Conservation (phyloP, 2,888 invertebrate species). For the Zaprionus obscuricornis region DNA sequence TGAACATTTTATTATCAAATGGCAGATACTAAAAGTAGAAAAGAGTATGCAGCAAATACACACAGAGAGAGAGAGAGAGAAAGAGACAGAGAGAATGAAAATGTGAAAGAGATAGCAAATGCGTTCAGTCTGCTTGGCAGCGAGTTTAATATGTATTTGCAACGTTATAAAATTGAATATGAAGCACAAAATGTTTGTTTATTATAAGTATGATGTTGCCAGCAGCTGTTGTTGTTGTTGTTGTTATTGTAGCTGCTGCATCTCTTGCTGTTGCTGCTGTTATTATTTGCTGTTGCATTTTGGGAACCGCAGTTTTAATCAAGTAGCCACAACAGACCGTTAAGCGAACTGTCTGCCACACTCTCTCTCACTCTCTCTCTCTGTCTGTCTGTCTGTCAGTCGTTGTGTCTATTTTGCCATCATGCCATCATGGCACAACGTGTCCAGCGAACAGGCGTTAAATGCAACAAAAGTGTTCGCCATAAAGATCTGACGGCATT, state of each 20-base stretch:
- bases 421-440: slow-evolving; percentile 28
- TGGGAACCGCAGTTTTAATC: slow-evolving; percentile 36
- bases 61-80: background rate
- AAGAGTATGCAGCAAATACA: too few species aligned
- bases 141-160: slow-evolving; percentile 21
- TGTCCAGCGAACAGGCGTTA: slow-evolving; percentile 8
- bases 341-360: slow-evolving; percentile 25
- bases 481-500: slow-evolving; percentile 40
- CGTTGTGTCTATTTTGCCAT: background rate
- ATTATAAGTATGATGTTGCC: slow-evolving; percentile 20
- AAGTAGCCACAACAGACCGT: slow-evolving; percentile 16
- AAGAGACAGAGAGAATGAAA: background rate
- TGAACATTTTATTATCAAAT: background rate
- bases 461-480: slow-evolving; percentile 51
- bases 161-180: slow-evolving; percentile 21
- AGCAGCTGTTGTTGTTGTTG: slow-evolving; percentile 23
- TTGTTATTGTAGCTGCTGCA: slow-evolving; percentile 20
- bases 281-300: slow-evolving; percentile 32
- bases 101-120: background rate
- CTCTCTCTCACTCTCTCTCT: too few species aligned
- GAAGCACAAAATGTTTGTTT: slow-evolving; percentile 25
- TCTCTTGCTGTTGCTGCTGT: background rate
- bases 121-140: background rate
- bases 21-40: too few species aligned
- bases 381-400: background rate